Evolutionary conservation across 2,888 invertebrate species (phyloP).

Genomic region (Tetheella fluctuosa): DNA sequence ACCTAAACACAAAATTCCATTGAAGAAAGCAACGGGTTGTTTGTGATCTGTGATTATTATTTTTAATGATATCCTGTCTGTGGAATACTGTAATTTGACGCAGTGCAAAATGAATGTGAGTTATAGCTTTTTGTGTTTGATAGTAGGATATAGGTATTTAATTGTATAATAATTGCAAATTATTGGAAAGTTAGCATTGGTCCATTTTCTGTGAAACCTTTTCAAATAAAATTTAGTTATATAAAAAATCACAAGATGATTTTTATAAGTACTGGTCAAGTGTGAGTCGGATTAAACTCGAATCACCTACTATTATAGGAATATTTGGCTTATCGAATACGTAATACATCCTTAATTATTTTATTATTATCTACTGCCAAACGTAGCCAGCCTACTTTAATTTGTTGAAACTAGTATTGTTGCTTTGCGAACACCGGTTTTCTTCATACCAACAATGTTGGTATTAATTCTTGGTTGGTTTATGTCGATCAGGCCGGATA

Average conservation of each 20-base stretch:
- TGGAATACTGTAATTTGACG: constrained; percentile 12
- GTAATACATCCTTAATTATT: background rate
- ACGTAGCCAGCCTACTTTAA: background rate
- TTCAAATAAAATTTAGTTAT: too few relatives aligned
- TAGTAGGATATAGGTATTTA: background rate
- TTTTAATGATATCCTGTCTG: constrained; percentile 8
- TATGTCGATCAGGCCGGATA: background rate
- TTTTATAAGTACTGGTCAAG: background rate
- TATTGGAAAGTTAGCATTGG: background rate
- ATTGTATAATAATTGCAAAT: background rate
- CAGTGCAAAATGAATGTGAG: constrained; percentile 52
- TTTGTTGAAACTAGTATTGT: background rate
- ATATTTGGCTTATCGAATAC: background rate
- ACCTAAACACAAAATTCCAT: constrained; percentile 29
- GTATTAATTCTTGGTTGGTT: background rate
- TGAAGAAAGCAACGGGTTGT: constrained; percentile 33
- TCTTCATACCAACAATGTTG: background rate
- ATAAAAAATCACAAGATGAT: background rate
- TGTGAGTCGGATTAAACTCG: background rate
- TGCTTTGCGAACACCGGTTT: background rate
- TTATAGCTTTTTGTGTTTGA: constrained; percentile 18
- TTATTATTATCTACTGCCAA: background rate
- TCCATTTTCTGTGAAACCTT: background rate
- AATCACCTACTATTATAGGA: background rate
- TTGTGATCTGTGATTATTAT: constrained; percentile 29